phyloP scores from a whole-genome alignment of 2,888 invertebrate genomes.

The Lithophane ornitopus region DNA sequence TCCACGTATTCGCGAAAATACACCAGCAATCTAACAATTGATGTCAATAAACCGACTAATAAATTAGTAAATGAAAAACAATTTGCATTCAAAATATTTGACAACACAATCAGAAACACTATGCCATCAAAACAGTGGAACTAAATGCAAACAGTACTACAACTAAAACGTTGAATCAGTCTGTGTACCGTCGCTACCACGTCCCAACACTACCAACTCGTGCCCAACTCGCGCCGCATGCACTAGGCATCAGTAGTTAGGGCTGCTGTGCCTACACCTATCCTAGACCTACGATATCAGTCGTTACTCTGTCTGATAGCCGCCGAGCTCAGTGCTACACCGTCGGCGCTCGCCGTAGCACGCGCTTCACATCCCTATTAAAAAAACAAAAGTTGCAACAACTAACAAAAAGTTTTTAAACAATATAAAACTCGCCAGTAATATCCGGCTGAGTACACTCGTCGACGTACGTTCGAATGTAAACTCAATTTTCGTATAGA shows the following conservation, averaged over 20 bases:
- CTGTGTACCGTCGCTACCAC: slow-evolving; percentile 39
- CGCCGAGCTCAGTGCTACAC: slow-evolving; percentile 81
- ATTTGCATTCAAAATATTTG: slow-evolving; percentile 39
- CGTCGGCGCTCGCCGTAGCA: slow-evolving; percentile 81
- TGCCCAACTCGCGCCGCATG: slow-evolving; percentile 50
- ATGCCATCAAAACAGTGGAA: slow-evolving; percentile 50
- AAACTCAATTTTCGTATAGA: slow-evolving; percentile 51
- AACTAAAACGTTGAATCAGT: slow-evolving; percentile 48
- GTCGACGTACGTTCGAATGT: slow-evolving; percentile 40
- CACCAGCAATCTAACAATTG: neutral
- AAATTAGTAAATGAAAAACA: slow-evolving; percentile 23
- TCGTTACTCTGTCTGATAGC: slow-evolving; percentile 82
- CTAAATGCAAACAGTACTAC: slow-evolving; percentile 49
- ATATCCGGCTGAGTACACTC: slow-evolving; percentile 32
- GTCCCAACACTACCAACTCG: slow-evolving; percentile 31
- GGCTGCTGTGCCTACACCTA: slow-evolving; percentile 77
- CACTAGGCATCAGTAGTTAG: slow-evolving; percentile 64
- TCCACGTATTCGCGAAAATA: neutral
- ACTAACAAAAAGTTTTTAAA: slow-evolving; percentile 59
- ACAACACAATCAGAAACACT: slow-evolving; percentile 42
- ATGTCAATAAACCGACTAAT: neutral
- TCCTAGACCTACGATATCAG: slow-evolving; percentile 85
- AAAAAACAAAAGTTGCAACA: slow-evolving; percentile 53
- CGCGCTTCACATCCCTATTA: slow-evolving; percentile 73
- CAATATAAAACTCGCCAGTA: slow-evolving; percentile 38